Base-by-base conservation (phyloP, 2,888 invertebrate genomes). In the Agonopterix heracliana region DNA sequence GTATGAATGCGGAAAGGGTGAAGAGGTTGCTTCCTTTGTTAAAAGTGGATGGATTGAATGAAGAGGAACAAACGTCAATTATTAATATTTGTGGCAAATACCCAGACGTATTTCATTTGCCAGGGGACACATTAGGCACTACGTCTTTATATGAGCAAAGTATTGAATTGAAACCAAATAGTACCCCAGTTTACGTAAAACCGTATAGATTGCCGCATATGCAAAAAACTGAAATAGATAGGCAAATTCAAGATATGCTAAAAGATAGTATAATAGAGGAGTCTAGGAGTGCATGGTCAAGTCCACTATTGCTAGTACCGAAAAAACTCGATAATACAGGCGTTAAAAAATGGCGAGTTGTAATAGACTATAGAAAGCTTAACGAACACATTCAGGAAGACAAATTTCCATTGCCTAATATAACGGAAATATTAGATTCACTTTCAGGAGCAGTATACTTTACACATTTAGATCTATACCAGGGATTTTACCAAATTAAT, bases 281-380 rank as follows among this genome's bases (percentile, higher is more conserved):
- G 2, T 13, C 34, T 36, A 46, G 41, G 5, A 50, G 50, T 34
- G 50, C 47, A 11, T 50, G 53, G 52, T 46, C 47, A 8, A 49
- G 50, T 14, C 53, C 50, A 10, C n/a, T 51, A 8, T 44, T 51
- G n/a, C 34, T 53, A 34, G 53, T 53, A 3, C 53, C 53, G 4
- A 54, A 49, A 38, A n/a, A 45, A 10, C 12, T 12, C 17, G 45
- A 47, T 12, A 9, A 11, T 9, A 36, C 10, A 9, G 44, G 41
- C n/a, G 12, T 40, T 3, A 54, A 50, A 34, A 51, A 50, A 13
- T 56, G 51, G 53, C 50, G 54, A 9, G 9, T 54, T 14, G 53
- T 52, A 11, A 43, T 48, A 0, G 48, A 48, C n/a, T 48, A 10
- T 14, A 17, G 48, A 9, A 49, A 49, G 9, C 12, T 49, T 7